Evolutionary conservation across 2,888 invertebrate species (phyloP).

Genomic region (Cantharis rustica): DNA sequence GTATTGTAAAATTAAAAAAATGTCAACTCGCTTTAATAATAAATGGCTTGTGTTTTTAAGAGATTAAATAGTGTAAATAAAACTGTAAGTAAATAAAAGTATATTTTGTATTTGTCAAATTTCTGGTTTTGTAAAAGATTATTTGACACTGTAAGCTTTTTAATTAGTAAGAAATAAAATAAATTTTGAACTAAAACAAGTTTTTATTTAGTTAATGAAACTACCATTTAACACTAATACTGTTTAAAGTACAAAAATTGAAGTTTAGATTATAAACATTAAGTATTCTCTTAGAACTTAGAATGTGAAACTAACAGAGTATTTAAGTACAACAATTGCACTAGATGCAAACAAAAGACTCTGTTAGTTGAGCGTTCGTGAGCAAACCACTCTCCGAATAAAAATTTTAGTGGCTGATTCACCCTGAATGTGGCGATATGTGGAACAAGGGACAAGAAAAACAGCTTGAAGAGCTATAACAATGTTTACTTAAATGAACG

Average conservation of each 20-base stretch:
- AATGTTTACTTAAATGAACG: constrained; percentile 55
- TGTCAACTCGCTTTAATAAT: not conserved
- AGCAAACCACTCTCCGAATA: constrained; percentile 32
- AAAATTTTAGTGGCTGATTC: constrained; percentile 32
- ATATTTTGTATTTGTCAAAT: not conserved
- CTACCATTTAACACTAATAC: constrained; percentile 53
- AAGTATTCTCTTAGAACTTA: constrained; percentile 39
- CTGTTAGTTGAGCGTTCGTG: constrained; percentile 34
- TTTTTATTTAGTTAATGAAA: constrained; percentile 51
- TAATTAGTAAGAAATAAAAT: constrained; percentile 2
- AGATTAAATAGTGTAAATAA: not conserved
- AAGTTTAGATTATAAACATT: constrained; percentile 41
- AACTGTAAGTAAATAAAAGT: not conserved
- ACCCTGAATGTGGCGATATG: constrained; percentile 49
- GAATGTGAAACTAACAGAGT: constrained; percentile 51
- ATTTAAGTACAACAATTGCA: constrained; percentile 36
- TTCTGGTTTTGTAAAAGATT: not conserved
- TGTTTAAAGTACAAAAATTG: constrained; percentile 56
- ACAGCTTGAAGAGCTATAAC: constrained; percentile 53
- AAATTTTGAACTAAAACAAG: constrained; percentile 46
- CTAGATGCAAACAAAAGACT: constrained; percentile 43
- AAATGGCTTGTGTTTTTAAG: not conserved
- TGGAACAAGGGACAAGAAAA: constrained; percentile 49
- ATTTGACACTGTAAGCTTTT: not conserved
- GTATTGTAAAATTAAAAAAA: not conserved